phyloP scores from a whole-genome alignment of 1,140 invertebrate genomes.

The Apocrypta bakeri region DNA sequence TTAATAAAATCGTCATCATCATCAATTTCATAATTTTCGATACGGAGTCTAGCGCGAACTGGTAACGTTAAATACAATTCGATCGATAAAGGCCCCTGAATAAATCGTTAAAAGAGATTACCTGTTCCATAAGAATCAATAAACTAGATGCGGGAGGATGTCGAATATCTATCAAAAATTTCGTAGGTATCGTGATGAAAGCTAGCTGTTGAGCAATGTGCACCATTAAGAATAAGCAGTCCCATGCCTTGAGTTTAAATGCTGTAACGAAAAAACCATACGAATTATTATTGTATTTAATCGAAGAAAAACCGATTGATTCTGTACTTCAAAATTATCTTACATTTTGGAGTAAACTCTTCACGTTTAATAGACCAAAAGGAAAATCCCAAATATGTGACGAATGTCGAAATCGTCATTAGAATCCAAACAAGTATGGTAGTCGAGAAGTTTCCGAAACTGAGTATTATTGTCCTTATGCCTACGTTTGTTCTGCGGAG shows the following conservation, averaged over 20 bases:
- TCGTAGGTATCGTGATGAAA: slow-evolving; percentile 76
- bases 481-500: slow-evolving; percentile 75
- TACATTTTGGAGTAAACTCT: slow-evolving; percentile 65
- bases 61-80: background rate
- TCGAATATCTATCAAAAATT: slow-evolving; percentile 72
- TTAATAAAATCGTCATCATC: no score
- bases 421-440: slow-evolving; percentile 76
- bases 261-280: slow-evolving; percentile 49
- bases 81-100: no score
- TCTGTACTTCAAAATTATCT: slow-evolving; percentile 42
- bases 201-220: slow-evolving; percentile 70
- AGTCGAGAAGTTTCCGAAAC: slow-evolving; percentile 76
- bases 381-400: slow-evolving; percentile 75
- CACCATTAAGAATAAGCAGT: slow-evolving; percentile 67
- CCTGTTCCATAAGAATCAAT: slow-evolving; percentile 79
- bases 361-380: slow-evolving; percentile 73
- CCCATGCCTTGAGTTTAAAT: slow-evolving; percentile 65
- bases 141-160: slow-evolving; percentile 78
- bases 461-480: slow-evolving; percentile 74
- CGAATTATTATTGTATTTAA: background rate
- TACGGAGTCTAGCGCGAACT: background rate
- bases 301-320: no score
- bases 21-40: no score
- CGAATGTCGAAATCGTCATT: slow-evolving; percentile 74
- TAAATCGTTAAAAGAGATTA: slow-evolving; percentile 64